A percentile compares a stretch with the other conserved stretches of the same genome.
Conservation (phyloP, 2,888 invertebrate genomes). For the Neocrepidodera transversa region DNA sequence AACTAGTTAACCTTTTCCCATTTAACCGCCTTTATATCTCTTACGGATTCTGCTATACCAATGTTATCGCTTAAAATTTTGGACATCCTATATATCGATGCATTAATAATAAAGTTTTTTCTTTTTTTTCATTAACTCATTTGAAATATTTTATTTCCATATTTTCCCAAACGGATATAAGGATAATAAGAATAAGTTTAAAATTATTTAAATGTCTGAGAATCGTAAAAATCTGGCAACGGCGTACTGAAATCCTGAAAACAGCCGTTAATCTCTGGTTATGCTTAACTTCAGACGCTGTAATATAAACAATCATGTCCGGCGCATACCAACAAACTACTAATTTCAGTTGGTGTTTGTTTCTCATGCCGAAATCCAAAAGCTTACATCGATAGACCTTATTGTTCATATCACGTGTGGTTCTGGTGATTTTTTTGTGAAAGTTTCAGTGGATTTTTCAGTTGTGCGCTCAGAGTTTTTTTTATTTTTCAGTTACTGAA, state of each 20-base stretch:
- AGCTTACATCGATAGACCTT: slow-evolving; percentile 11
- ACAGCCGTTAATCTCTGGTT: slow-evolving; percentile 49
- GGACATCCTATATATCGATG: no score
- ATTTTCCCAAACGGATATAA: no score
- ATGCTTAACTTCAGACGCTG: slow-evolving; percentile 56
- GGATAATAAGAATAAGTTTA: no score
- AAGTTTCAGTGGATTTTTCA: slow-evolving; percentile 15
- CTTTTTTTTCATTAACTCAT: no score
- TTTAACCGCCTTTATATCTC: no score
- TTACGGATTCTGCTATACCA: no score
- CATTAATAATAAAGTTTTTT: no score
- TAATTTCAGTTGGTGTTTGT: slow-evolving; percentile 53
- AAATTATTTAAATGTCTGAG: no score
- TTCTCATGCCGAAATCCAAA: slow-evolving; percentile 26
- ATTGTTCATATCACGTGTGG: slow-evolving; percentile 10
- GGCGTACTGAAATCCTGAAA: slow-evolving; percentile 48
- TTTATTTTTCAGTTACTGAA: slow-evolving; percentile 2
- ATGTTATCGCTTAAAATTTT: no score
- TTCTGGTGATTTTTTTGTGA: slow-evolving; percentile 29
- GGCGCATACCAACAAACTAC: slow-evolving; percentile 52
- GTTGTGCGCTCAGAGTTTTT: slow-evolving; percentile 6
- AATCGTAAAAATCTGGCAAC: slow-evolving; percentile 13
- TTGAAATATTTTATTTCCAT: no score
- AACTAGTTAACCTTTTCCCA: no score
- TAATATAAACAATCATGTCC: slow-evolving; percentile 60